Percentiles rank a stretch among this genome's conserved stretches.
phyloP scores from a whole-genome alignment of 2,888 invertebrate species.

The Tachina fera region DNA sequence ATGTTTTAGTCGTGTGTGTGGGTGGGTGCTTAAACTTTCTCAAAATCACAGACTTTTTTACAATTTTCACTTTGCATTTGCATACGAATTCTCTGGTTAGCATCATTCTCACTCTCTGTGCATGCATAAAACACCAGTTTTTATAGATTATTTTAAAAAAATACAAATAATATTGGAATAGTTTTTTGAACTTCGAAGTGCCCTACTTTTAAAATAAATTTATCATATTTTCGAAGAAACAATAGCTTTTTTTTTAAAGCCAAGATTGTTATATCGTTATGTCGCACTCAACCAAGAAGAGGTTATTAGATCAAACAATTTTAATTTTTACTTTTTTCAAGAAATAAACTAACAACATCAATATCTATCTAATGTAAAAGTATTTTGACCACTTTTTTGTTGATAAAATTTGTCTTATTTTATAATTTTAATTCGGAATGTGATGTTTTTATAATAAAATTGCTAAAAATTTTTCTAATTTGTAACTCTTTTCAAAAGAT shows the following conservation, averaged over 20 bases:
- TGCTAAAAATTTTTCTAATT: too few species aligned
- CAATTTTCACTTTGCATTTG: slow-evolving; percentile 58
- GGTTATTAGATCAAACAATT: too few species aligned
- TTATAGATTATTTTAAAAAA: background rate
- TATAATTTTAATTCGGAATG: too few species aligned
- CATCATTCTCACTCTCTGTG: slow-evolving; percentile 59
- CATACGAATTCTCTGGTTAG: slow-evolving; percentile 55
- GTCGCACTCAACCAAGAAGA: too few species aligned
- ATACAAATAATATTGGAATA: background rate
- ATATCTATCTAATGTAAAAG: too few species aligned
- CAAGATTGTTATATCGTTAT: too few species aligned
- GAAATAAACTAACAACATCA: too few species aligned
- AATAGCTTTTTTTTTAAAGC: background rate
- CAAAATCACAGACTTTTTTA: slow-evolving; percentile 16
- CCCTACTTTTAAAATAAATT: background rate
- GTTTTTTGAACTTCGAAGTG: background rate
- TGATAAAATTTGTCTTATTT: too few species aligned
- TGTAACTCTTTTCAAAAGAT: too few species aligned
- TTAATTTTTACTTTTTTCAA: too few species aligned
- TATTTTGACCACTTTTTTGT: too few species aligned
- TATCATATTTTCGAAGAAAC: background rate
- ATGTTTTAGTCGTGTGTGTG: slow-evolving; percentile 45
- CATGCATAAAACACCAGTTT: background rate
- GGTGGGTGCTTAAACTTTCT: slow-evolving; percentile 56
- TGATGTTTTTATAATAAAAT: too few species aligned